A percentile compares a stretch with the other conserved stretches of the same genome.
phyloP scores from a whole-genome alignment of 2,888 invertebrate species.

The Nomada ferruginata region DNA sequence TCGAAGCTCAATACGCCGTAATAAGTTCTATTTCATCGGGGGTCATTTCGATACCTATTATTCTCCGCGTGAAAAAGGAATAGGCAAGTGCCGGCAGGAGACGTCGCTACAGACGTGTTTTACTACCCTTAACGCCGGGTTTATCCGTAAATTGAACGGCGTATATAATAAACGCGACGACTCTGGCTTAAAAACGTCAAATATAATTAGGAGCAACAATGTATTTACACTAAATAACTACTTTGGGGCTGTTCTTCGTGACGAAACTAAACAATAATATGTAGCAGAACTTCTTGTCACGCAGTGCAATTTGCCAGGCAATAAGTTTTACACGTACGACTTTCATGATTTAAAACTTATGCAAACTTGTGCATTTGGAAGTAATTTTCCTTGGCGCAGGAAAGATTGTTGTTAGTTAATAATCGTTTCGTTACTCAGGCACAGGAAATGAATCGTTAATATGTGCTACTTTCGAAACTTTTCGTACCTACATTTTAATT shows the following conservation, averaged over 20 bases:
- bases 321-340: slow-evolving; percentile 18
- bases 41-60: slow-evolving; percentile 56
- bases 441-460: background rate
- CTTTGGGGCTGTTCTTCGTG: slow-evolving; percentile 34
- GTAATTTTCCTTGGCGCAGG: background rate
- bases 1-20: slow-evolving; percentile 19
- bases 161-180: slow-evolving; percentile 44
- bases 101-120: slow-evolving; percentile 65
- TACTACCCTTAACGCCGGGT: slow-evolving; percentile 28
- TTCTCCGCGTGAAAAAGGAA: slow-evolving; percentile 46
- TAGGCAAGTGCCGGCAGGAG: slow-evolving; percentile 69
- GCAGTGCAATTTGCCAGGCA: slow-evolving; percentile 36
- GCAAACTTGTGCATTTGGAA: background rate
- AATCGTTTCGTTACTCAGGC: background rate
- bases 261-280: slow-evolving; percentile 21
- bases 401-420: slow-evolving; percentile 1
- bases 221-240: slow-evolving; percentile 35
- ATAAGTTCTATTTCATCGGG: slow-evolving; percentile 53
- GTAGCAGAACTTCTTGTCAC: slow-evolving; percentile 44
- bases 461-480: background rate
- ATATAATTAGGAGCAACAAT: slow-evolving; percentile 52
- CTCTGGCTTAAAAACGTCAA: slow-evolving; percentile 54
- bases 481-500: no score
- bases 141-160: slow-evolving; percentile 38
- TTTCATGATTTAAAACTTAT: background rate